These are phyloP conservation scores for Typhlichthys eigenmanni DNA, from an alignment of 2,797 vertebrate genomes.

Conservation along the genomic window DNA sequence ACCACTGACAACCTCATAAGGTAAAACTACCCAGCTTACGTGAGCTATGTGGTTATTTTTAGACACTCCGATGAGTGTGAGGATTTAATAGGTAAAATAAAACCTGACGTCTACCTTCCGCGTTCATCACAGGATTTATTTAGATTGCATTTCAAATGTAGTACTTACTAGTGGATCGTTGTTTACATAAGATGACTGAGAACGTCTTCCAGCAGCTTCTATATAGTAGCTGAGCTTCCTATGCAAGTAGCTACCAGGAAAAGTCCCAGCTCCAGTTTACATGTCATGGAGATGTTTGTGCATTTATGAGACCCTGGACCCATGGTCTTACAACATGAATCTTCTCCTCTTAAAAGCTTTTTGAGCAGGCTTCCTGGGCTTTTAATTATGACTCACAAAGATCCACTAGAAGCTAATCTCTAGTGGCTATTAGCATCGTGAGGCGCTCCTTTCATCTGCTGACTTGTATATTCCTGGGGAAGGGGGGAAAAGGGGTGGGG, in stretches of 20 bases:
- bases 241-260: neutral
- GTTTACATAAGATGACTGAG: neutral
- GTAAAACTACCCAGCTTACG: conserved; percentile 1
- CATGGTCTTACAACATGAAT: conserved; percentile 12
- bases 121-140: too few species aligned
- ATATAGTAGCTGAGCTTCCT: neutral
- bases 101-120: neutral
- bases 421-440: conserved; percentile 67
- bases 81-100: neutral
- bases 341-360: conserved; percentile 45
- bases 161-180: conserved; percentile 4
- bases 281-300: conserved; percentile 14
- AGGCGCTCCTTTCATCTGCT: conserved; percentile 73
- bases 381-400: conserved; percentile 62
- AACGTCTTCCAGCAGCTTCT: neutral
- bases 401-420: conserved; percentile 57
- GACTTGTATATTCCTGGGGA: conserved; percentile 66
- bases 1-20: neutral
- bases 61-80: conserved; percentile 2
- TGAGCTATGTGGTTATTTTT: conserved; percentile 8
- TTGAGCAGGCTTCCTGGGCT: conserved; percentile 52
- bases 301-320: neutral
- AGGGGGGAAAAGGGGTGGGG: conserved; percentile 62
- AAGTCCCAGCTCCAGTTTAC: conserved; percentile 3
- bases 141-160: conserved; percentile 2